A percentile compares a stretch with the other conserved stretches of the same genome.
Conservation (phyloP, 2,888 invertebrate species). For the Orgyia antiqua region DNA sequence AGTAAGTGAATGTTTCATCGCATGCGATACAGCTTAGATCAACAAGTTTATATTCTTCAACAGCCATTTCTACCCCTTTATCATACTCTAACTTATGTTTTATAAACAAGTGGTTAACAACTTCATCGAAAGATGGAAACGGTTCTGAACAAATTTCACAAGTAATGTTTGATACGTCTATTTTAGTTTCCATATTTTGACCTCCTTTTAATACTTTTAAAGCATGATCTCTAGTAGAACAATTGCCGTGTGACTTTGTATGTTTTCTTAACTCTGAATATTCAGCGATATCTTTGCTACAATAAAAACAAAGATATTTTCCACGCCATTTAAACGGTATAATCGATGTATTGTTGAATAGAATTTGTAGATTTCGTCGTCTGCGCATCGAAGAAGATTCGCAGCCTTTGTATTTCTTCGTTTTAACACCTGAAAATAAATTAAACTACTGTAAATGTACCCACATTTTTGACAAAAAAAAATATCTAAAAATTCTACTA, state of each 20-base stretch:
- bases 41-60: slow-evolving; percentile 55
- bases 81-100: slow-evolving; percentile 60
- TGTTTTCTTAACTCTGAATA: slow-evolving; percentile 54
- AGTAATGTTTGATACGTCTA: slow-evolving; percentile 56
- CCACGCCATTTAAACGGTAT: slow-evolving; percentile 74
- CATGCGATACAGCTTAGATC: slow-evolving; percentile 55
- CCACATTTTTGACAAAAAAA: slow-evolving; percentile 23
- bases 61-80: slow-evolving; percentile 56
- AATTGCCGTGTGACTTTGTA: slow-evolving; percentile 57
- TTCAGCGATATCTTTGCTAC: slow-evolving; percentile 56
- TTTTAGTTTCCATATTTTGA: slow-evolving; percentile 68
- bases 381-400: slow-evolving; percentile 65
- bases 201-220: slow-evolving; percentile 64
- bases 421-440: slow-evolving; percentile 63
- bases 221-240: slow-evolving; percentile 59
- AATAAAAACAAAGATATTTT: slow-evolving; percentile 66
- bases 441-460: slow-evolving; percentile 69
- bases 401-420: slow-evolving; percentile 52
- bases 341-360: slow-evolving; percentile 66
- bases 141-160: slow-evolving; percentile 54
- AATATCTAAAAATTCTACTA: slow-evolving; percentile 23
- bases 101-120: slow-evolving; percentile 45
- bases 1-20: slow-evolving; percentile 58
- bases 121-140: slow-evolving; percentile 38
- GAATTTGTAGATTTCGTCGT: slow-evolving; percentile 57